Percentiles rank a stretch among this genome's conserved stretches.
Evolutionary conservation across 2,113 vertebrate genomes (phyloP).

Genomic region (Marmota flaviventris): DNA sequence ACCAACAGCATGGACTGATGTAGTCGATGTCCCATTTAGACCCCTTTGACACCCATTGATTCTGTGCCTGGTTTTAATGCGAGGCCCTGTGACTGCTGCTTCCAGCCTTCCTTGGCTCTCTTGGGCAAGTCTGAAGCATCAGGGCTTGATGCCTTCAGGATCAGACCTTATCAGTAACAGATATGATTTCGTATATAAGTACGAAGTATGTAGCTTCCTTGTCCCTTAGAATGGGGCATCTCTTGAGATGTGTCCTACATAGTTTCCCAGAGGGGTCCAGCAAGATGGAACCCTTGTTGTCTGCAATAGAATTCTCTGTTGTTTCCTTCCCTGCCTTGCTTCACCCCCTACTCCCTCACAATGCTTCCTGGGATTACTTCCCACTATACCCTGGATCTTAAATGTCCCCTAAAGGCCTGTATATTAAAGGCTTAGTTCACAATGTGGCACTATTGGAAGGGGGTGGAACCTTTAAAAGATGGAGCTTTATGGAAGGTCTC

Average conservation of each 20-base stretch:
- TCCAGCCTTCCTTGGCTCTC: neutral
- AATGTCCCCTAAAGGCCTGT: neutral
- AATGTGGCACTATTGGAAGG: neutral
- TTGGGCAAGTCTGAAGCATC: neutral
- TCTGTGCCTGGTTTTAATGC: neutral
- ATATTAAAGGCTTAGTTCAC: neutral
- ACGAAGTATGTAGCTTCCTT: neutral
- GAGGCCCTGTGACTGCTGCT: neutral
- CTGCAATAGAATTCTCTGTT: neutral
- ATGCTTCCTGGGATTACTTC: neutral
- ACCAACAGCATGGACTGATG: neutral
- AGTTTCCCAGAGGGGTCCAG: neutral
- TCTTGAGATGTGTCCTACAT: neutral
- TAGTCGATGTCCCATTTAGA: no score
- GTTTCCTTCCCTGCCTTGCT: neutral
- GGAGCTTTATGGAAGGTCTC: no score
- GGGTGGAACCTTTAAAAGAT: neutral
- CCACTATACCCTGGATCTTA: neutral
- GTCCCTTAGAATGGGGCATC: no score
- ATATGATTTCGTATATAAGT: neutral
- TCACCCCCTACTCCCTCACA: accelerated
- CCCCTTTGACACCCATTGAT: neutral
- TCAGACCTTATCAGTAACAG: neutral
- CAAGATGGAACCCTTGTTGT: accelerated
- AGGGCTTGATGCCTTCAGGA: neutral